These are phyloP conservation scores for Toxotes lorentzi DNA, from an alignment of 2,797 vertebrate species.

Conservation along the genomic window DNA sequence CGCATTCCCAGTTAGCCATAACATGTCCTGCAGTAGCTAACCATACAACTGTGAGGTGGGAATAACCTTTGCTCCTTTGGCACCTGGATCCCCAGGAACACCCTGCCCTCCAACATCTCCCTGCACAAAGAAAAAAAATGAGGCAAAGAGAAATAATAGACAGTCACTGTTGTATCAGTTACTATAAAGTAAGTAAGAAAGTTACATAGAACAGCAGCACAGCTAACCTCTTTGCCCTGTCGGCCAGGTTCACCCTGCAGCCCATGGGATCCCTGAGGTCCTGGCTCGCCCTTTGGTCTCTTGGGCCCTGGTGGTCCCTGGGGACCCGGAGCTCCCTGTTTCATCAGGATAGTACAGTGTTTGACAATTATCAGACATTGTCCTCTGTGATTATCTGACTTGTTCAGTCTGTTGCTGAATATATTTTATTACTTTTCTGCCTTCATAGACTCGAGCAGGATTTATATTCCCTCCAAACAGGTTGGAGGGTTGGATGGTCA, in stretches of 20 bases:
- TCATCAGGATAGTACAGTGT: constrained; percentile 1
- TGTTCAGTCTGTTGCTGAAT: neutral
- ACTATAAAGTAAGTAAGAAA: neutral
- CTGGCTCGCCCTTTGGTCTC: constrained; percentile 66
- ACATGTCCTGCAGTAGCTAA: neutral
- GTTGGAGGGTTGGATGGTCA: no score
- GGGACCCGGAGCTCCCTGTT: constrained; percentile 76
- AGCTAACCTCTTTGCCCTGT: constrained; percentile 77
- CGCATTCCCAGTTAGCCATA: neutral
- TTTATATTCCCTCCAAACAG: no score
- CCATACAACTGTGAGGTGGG: neutral
- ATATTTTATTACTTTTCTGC: neutral
- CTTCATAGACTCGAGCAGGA: no score
- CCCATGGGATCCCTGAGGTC: constrained; percentile 79
- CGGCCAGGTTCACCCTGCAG: constrained; percentile 76
- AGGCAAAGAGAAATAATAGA: neutral
- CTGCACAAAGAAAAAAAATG: constrained; percentile 53
- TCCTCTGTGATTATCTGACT: neutral
- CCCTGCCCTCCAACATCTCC: constrained; percentile 70
- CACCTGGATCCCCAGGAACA: constrained; percentile 62
- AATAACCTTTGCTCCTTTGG: constrained; percentile 78
- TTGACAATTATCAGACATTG: neutral
- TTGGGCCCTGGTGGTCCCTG: constrained; percentile 65
- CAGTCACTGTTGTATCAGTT: no score
- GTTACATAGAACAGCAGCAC: neutral